Percentiles rank a stretch among this genome's conserved stretches.
These are phyloP conservation scores for Rhopilema esculentum DNA, from an alignment of 30 jellyfish, hydroid and myxozoan species.

Conservation along the genomic window DNA sequence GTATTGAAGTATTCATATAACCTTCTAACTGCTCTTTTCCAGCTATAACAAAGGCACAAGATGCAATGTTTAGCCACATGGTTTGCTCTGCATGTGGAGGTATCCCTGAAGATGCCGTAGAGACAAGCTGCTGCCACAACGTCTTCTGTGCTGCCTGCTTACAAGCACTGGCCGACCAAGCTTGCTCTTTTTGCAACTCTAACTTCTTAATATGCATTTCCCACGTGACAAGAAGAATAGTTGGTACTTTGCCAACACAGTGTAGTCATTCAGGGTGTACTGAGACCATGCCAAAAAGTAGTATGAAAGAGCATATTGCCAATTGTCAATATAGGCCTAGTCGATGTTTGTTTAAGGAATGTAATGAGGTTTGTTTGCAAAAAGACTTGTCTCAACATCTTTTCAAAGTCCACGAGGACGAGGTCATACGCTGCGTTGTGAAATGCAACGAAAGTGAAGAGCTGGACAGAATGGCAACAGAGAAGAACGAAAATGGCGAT, in stretches of 20 bases:
- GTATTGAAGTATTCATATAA: too few relatives aligned
- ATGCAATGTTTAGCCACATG: neutral
- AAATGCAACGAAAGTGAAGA: neutral
- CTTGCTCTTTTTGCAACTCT: neutral
- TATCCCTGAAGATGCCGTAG: constrained; percentile 6
- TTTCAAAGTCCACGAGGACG: neutral
- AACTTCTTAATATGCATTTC: neutral
- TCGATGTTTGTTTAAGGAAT: neutral
- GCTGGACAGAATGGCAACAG: too few relatives aligned
- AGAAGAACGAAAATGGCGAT: neutral
- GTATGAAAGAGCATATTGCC: neutral
- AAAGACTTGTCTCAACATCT: neutral
- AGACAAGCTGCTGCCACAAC: constrained; percentile 3
- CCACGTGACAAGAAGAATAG: neutral
- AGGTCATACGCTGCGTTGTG: neutral
- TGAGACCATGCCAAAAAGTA: neutral
- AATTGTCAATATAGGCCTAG: neutral
- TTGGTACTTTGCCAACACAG: neutral
- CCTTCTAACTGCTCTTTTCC: too few relatives aligned
- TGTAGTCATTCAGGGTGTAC: constrained; percentile 9
- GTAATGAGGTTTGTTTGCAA: neutral
- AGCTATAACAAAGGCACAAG: neutral
- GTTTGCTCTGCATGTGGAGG: neutral
- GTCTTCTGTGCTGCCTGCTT: neutral
- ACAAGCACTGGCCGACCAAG: neutral